Base-by-base conservation (phyloP, 2,797 vertebrate species). In the Vultur gryphus region DNA sequence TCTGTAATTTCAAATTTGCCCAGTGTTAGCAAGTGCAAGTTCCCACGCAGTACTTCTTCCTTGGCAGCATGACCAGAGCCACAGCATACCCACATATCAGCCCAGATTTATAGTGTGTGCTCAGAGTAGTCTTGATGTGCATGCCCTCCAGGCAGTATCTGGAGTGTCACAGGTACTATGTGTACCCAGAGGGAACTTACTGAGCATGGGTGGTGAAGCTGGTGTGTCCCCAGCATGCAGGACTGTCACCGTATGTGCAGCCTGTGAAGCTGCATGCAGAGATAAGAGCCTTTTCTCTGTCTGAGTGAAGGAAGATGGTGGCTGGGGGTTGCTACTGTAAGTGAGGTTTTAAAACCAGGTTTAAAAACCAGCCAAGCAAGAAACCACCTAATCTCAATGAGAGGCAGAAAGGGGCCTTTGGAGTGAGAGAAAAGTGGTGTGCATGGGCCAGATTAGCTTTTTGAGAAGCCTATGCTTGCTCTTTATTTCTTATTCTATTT, bases 191-290 rank as follows among this genome's bases (percentile, higher is more conserved):
- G 8, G 14, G 37, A 80, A 84, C 25, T n/a, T 57, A 37, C 10
- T 37, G 37, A 37, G 37, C 17, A 15, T 17, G 49, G 10, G 5
- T 80, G 11, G 44, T 72, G 39, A 39, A 28, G 13, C 3, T 21
- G 44, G 6, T 46, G 11, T 25, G 26, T 29, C 46, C 37, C 11
- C 24, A 48, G 4, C 3, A 2, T 29, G 10, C 21, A 43, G 20
- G 17, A 66, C 37, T 58, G 24, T 39, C 71, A 43, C 10, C 1
- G 0, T 55, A 33, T 6, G 28, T 66, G n/a, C 15, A 0, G 0
- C n/a, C 62, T 67, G 26, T 43, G 33, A 67, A 71, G n/a, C 20
- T 52, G 17, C n/a, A 35, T 15, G n/a, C 37, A 46, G 71, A 55
- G 12, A 55, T 26, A 65, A 76, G 84, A 41, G 6, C 13, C 39